These are phyloP conservation scores for Liolophura sinensis DNA, from an alignment of 1,140 invertebrate species.

Conservation along the genomic window DNA sequence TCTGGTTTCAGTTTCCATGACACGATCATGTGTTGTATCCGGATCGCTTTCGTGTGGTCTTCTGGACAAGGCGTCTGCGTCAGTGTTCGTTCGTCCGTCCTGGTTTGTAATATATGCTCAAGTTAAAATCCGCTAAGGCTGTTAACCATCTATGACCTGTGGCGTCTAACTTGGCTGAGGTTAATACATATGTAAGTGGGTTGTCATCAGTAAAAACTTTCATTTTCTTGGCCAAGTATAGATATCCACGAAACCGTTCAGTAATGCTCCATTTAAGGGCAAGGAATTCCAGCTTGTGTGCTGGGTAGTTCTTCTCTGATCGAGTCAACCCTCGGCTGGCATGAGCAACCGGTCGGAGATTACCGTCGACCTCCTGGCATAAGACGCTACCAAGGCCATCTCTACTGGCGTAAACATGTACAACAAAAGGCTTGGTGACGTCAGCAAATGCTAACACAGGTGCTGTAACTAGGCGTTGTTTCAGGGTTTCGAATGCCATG, in stretches of 20 bases:
- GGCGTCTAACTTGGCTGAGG: constrained; percentile 16
- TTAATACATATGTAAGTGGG: constrained; percentile 10
- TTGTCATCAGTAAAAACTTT: constrained; percentile 12
- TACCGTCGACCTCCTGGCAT: constrained; percentile 28
- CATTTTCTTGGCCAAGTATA: constrained; percentile 11
- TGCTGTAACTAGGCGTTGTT: constrained; percentile 16
- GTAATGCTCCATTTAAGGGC: constrained; percentile 16
- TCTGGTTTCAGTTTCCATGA: too few species aligned
- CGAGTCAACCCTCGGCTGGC: constrained; percentile 14
- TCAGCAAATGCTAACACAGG: constrained; percentile 30
- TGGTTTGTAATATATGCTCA: constrained; percentile 17
- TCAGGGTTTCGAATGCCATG: constrained; percentile 20
- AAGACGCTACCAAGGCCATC: constrained; percentile 34
- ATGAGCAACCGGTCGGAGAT: constrained; percentile 26
- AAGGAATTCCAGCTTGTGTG: constrained; percentile 14
- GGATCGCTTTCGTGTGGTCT: neutral
- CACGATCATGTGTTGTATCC: too few species aligned
- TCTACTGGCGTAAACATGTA: constrained; percentile 27
- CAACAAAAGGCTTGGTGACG: constrained; percentile 15
- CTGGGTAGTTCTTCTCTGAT: constrained; percentile 20
- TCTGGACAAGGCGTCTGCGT: constrained; percentile 24
- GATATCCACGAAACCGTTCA: constrained; percentile 17
- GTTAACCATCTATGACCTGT: constrained; percentile 15
- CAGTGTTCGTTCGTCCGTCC: constrained; percentile 18
- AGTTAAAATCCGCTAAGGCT: constrained; percentile 13